Conservation (phyloP, 2,797 vertebrate species). For the Fundulus diaphanus region DNA sequence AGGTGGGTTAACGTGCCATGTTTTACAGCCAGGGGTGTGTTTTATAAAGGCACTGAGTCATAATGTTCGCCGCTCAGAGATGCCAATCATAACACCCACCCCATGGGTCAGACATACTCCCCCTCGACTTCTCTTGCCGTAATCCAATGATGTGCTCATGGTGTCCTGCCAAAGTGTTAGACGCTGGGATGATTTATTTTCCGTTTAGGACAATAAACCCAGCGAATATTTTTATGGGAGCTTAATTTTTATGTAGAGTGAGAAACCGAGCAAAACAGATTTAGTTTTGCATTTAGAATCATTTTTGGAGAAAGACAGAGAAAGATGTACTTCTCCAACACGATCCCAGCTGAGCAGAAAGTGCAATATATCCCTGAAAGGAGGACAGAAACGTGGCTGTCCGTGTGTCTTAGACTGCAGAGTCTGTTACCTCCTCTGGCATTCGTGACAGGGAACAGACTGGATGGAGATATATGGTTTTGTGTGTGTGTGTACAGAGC, state of each 20-base stretch:
- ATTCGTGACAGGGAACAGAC: constrained; percentile 52
- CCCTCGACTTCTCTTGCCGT: constrained; percentile 51
- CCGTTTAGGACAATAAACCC: constrained; percentile 9
- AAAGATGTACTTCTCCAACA: constrained; percentile 9
- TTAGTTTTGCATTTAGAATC: not conserved
- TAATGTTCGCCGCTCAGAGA: constrained; percentile 54
- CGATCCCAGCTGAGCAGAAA: constrained; percentile 18
- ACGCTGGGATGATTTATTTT: constrained; percentile 18
- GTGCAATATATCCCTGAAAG: constrained; percentile 30
- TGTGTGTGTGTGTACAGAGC: constrained; percentile 40
- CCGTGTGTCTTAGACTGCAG: constrained; percentile 18
- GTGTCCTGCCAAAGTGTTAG: constrained; percentile 58
- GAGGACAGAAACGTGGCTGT: constrained; percentile 46
- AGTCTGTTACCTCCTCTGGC: constrained; percentile 30
- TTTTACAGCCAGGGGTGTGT: constrained; percentile 65
- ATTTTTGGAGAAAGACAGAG: not conserved
- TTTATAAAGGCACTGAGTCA: constrained; percentile 59
- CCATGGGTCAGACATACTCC: constrained; percentile 45
- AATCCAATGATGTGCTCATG: constrained; percentile 63
- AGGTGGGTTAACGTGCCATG: constrained; percentile 29
- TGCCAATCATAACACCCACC: constrained; percentile 69
- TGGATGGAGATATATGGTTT: constrained; percentile 65
- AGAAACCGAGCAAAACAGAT: not conserved
- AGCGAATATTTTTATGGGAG: not conserved
- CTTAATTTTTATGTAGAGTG: not conserved